Evolutionary conservation across 2,888 invertebrate genomes (phyloP).

Genomic region (Napeogenes sylphis): DNA sequence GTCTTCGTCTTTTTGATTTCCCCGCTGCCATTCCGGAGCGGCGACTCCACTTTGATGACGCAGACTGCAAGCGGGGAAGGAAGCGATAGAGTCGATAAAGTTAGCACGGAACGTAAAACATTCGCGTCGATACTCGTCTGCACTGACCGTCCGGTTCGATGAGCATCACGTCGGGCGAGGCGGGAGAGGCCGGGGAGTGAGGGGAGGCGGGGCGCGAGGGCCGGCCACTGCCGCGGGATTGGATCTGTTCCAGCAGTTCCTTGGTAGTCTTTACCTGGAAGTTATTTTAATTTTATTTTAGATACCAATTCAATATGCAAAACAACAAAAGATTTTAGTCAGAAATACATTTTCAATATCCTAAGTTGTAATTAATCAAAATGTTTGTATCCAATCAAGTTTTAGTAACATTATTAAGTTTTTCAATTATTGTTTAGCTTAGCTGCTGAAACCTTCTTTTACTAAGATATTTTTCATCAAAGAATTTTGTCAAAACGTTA

Average conservation of each 20-base stretch:
- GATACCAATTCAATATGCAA: not conserved
- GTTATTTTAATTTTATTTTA: not conserved
- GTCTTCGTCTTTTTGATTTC: conserved; percentile 24
- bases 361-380: no score
- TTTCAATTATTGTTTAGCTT: no score
- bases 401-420: no score
- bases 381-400: no score
- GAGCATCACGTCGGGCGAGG: conserved; percentile 66
- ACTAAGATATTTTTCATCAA: no score
- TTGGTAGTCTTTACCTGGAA: conserved; percentile 80
- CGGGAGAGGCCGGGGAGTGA: conserved; percentile 43
- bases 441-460: no score
- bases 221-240: conserved; percentile 72
- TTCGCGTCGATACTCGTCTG: not conserved
- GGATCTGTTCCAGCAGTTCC: conserved; percentile 87
- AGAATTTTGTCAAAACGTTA: no score
- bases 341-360: no score
- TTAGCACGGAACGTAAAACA: no score
- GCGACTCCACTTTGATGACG: conserved; percentile 54
- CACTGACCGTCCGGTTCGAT: conserved; percentile 61
- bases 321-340: no score
- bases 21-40: conserved; percentile 58
- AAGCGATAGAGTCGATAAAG: not conserved
- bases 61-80: conserved; percentile 36
- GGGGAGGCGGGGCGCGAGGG: conserved; percentile 37